phyloP scores from a whole-genome alignment of 2,113 vertebrate genomes.

The Channa maculata region DNA sequence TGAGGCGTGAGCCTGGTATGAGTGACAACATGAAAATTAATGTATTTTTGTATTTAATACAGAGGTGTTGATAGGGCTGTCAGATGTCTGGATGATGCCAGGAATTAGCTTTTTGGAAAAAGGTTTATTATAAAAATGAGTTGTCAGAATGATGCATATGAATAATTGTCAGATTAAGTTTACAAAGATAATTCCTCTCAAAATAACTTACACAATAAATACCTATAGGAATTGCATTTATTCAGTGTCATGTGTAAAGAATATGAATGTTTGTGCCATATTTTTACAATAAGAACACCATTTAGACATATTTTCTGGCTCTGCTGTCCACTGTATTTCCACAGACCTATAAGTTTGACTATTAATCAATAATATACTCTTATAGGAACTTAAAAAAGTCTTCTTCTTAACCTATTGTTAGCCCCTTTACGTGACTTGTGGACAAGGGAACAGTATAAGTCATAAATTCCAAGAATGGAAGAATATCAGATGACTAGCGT shows the following conservation, averaged over 20 bases:
- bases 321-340: constrained; percentile 24
- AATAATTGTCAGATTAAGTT: constrained; percentile 62
- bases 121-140: constrained; percentile 32
- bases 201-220: constrained; percentile 44
- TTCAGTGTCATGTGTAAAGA: constrained; percentile 1
- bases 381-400: constrained; percentile 52
- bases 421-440: constrained; percentile 57
- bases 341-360: constrained; percentile 43
- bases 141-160: constrained; percentile 40
- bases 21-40: constrained; percentile 71
- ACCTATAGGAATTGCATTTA: constrained; percentile 28
- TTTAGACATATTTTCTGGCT: constrained; percentile 15
- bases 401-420: constrained; percentile 71
- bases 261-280: background rate
- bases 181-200: constrained; percentile 33
- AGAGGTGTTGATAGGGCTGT: constrained; percentile 66
- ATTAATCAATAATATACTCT: constrained; percentile 68
- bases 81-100: constrained; percentile 51
- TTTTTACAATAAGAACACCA: background rate
- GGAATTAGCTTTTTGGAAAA: constrained; percentile 41
- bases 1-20: constrained; percentile 50
- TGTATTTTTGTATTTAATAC: constrained; percentile 58
- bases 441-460: constrained; percentile 13
- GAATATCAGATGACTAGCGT: constrained; percentile 18
- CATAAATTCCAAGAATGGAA: constrained; percentile 26